phyloP scores from a whole-genome alignment of 2,113 vertebrate genomes.

The Sclerurus mexicanus region DNA sequence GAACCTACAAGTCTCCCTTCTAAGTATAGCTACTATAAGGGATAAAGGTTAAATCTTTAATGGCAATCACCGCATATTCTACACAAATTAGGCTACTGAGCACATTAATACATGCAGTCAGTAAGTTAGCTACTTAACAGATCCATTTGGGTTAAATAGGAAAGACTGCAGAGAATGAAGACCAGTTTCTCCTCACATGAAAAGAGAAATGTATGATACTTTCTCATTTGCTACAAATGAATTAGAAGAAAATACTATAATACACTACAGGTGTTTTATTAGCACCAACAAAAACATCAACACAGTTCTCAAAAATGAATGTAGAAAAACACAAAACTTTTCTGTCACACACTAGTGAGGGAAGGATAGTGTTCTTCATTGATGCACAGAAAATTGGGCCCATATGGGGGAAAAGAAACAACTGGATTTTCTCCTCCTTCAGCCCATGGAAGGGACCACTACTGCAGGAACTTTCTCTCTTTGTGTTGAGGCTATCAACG shows the following conservation, averaged over 20 bases:
- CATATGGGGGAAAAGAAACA: neutral
- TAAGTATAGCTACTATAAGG: neutral
- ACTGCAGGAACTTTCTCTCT: neutral
- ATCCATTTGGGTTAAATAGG: neutral
- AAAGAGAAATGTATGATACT: neutral
- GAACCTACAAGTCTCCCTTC: neutral
- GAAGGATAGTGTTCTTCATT: neutral
- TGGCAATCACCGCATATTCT: neutral
- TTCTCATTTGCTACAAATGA: neutral
- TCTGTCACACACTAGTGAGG: neutral
- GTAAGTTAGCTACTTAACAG: neutral
- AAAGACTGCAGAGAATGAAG: neutral
- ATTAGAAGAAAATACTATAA: neutral
- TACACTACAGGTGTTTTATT: neutral
- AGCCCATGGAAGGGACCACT: neutral
- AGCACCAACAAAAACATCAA: neutral
- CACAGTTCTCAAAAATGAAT: neutral
- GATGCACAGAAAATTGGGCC: neutral
- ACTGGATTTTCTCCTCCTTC: neutral
- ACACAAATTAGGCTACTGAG: neutral
- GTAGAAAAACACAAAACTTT: neutral
- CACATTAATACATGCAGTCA: neutral
- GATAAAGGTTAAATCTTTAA: neutral
- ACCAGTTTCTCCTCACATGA: neutral
- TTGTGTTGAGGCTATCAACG: accelerated